Evolutionary conservation across 1,140 invertebrate species (phyloP).

Genomic region (Lordiphosa stackelbergi): DNA sequence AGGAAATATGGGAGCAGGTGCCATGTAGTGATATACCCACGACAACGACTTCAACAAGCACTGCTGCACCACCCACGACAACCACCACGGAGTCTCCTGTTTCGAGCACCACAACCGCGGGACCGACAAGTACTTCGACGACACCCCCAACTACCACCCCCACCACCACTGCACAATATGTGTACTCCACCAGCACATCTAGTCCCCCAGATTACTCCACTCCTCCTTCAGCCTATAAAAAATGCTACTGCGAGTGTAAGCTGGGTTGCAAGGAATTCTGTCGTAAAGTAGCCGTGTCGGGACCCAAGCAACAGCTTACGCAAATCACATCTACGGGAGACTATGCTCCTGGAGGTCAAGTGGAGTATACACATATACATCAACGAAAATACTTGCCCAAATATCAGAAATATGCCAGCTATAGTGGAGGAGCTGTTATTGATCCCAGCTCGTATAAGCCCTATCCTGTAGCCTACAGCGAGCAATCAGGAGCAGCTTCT

Average conservation of each 20-base stretch:
- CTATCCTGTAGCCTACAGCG: conserved; percentile 42
- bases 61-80: conserved; percentile 8
- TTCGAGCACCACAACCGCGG: conserved; percentile 10
- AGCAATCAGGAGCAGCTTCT: conserved; percentile 23
- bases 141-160: not conserved
- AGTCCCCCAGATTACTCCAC: conserved; percentile 1
- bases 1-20: conserved; percentile 73
- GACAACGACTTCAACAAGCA: conserved; percentile 9
- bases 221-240: conserved; percentile 33
- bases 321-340: conserved; percentile 60
- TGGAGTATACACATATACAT: conserved; percentile 58
- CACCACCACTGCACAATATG: conserved; percentile 3
- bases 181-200: not conserved
- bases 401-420: conserved; percentile 23
- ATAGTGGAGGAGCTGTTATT: conserved; percentile 8
- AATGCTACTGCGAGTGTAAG: conserved; percentile 73
- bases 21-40: conserved; percentile 57
- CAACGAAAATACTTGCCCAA: conserved; percentile 54
- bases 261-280: conserved; percentile 72
- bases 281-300: conserved; percentile 51
- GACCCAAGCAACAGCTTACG: conserved; percentile 52
- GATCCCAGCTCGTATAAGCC: conserved; percentile 36
- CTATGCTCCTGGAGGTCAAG: conserved; percentile 44
- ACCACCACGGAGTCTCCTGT: not conserved
- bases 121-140: not conserved